Conservation (phyloP, 2,888 invertebrate species). For the Zhuqinia jingwanae region DNA sequence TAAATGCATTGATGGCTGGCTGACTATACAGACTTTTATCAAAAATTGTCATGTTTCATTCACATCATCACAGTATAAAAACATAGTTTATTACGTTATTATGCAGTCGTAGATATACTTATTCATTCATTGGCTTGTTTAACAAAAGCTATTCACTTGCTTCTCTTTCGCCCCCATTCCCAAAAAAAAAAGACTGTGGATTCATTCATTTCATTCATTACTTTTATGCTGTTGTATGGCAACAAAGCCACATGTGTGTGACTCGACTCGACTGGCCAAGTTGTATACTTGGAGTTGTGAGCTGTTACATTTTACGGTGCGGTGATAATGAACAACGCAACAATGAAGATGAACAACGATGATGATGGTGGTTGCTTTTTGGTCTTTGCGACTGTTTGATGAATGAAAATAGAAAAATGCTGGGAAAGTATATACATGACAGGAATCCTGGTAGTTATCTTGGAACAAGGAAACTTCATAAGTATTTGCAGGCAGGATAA, state of each 20-base stretch:
- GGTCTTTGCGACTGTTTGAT: conserved; percentile 21
- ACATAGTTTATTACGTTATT: background rate
- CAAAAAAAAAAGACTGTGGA: conserved; percentile 5
- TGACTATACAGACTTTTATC: background rate
- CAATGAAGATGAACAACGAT: background rate
- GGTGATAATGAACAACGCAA: background rate
- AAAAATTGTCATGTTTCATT: background rate
- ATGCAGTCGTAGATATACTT: background rate
- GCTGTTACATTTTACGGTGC: background rate
- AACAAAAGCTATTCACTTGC: background rate
- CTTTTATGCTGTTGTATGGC: background rate
- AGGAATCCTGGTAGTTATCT: background rate
- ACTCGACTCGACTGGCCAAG: background rate
- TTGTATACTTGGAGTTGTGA: background rate
- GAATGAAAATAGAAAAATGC: conserved; percentile 26
- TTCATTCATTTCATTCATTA: conserved; percentile 16
- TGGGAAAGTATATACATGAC: too few relatives aligned
- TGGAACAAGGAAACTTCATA: conserved; percentile 55
- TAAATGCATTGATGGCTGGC: background rate
- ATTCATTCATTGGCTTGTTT: background rate
- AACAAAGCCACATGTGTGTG: conserved; percentile 9
- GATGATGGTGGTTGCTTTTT: conserved; percentile 6
- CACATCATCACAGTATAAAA: background rate
- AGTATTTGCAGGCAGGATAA: too few relatives aligned
- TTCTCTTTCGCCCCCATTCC: background rate